Base-by-base conservation (phyloP, 2,888 invertebrate genomes). In the Epinotia ramella region DNA sequence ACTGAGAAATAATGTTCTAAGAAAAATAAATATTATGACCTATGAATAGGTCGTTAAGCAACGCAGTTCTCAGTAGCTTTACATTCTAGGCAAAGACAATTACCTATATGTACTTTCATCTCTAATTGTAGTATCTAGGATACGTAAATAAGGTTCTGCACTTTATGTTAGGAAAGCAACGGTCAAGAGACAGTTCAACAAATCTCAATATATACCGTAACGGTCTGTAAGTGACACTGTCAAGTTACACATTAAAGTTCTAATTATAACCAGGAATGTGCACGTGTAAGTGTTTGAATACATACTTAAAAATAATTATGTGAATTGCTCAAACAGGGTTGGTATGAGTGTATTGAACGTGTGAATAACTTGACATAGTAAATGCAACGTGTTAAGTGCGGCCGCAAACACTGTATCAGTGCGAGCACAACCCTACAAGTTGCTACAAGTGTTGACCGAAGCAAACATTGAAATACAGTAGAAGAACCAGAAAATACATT, bases 351-450 rank as follows among this genome's bases (percentile, higher is more conserved):
- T 74, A 57, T 53, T 72, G 71, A 49, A 77, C 78, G 80, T 80
- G 79, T 79, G 81, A 81, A 81, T 78, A 76, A 77, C 79, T 79
- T 79, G 80, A 79, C 80, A 80, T 64, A 77, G 82, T 82, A 79
- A 83, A 66, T 53, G 53, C 53, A 81, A 82, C 81, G 78, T 80
- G 78, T 81, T 80, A 83, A 84, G 81, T 80, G 77, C 78, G 79
- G 76, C 79, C 75, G 80, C 79, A 84, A 83, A 84, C 79, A 81
- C 46, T 76, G 76, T 78, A 81, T 79, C 78, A 73, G 79, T 80
- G 80, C 80, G 78, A 81, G 80, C 80, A 79, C 79, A 77, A 77
- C 78, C 76, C 74, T 78, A 79, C 79, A 60, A 75, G 40, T 66
- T 53, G 18, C n/a, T 65, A 71, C 13, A 44, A 60, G 70, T 69